A percentile compares a stretch with the other conserved stretches of the same genome.
Evolutionary conservation across 37 sponge, comb jelly and placozoan species (phyloP).

Genomic region (Chondrilla cf. caribensis): DNA sequence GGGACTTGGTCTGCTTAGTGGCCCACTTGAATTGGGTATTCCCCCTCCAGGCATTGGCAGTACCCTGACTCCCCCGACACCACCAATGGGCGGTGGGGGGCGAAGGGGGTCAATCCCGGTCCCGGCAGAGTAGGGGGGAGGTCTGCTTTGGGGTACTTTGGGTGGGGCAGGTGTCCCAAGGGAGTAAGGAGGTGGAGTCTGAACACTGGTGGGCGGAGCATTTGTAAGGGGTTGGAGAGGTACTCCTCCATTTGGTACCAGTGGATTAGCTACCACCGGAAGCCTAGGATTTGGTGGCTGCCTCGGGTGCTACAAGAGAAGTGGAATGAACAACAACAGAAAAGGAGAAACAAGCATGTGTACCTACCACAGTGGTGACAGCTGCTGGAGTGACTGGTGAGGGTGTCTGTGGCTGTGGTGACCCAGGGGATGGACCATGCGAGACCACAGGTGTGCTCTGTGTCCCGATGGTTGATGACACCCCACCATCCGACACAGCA

Average conservation of each 20-base stretch:
- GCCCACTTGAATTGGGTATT: not conserved
- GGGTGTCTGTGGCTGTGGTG: not conserved
- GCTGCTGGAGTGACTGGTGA: not conserved
- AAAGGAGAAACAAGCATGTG: too few relatives aligned
- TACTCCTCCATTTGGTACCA: too few relatives aligned
- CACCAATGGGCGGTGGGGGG: not conserved
- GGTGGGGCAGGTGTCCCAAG: not conserved
- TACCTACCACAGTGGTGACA: too few relatives aligned
- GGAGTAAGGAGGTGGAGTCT: not conserved
- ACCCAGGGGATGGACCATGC: not conserved
- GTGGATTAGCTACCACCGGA: too few relatives aligned
- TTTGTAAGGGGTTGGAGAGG: not conserved
- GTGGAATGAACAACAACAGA: too few relatives aligned
- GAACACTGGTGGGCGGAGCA: not conserved
- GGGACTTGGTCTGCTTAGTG: not conserved
- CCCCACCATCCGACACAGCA: not conserved
- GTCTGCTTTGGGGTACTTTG: not conserved
- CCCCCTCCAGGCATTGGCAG: not conserved
- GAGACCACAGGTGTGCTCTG: not conserved
- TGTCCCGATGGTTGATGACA: not conserved
- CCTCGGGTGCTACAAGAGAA: too few relatives aligned
- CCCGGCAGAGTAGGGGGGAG: conserved; percentile 3
- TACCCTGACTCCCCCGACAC: conserved; percentile 20
- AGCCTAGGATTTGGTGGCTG: too few relatives aligned
- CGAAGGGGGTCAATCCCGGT: too few relatives aligned